Evolutionary conservation across 1,140 invertebrate species (phyloP).

Genomic region (Bombus cullumanus): DNA sequence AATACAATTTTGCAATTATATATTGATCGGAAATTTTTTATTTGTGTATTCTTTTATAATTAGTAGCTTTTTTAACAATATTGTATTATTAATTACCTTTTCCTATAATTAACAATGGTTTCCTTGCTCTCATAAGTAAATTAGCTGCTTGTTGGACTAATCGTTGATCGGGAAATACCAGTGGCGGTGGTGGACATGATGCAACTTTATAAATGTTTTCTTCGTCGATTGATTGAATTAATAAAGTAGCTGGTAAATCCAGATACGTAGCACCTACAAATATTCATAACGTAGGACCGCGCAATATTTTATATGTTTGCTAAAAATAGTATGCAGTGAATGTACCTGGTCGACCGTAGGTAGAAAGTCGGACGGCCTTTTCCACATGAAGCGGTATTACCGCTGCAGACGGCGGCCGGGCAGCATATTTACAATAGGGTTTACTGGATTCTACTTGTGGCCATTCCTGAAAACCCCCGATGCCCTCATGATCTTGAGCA

Average conservation of each 20-base stretch:
- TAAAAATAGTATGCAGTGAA: neutral
- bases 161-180: constrained; percentile 86
- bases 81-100: constrained; percentile 86
- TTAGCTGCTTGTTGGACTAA: constrained; percentile 88
- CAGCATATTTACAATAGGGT: constrained; percentile 95
- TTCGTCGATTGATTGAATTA: constrained; percentile 83
- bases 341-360: constrained; percentile 92
- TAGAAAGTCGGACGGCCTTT: constrained; percentile 93
- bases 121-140: constrained; percentile 88
- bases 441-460: constrained; percentile 93
- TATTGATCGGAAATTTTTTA: too few species aligned
- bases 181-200: constrained; percentile 85
- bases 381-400: constrained; percentile 96
- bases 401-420: constrained; percentile 90
- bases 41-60: neutral
- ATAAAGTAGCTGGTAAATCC: constrained; percentile 94
- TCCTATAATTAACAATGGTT: constrained; percentile 95
- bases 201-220: constrained; percentile 77
- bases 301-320: neutral
- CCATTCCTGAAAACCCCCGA: constrained; percentile 98
- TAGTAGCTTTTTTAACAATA: neutral
- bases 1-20: neutral
- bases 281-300: neutral
- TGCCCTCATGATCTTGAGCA: constrained; percentile 94
- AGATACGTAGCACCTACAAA: constrained; percentile 90